Percentiles rank a stretch among this genome's conserved stretches.
Conservation (phyloP, 2,113 vertebrate species). For the Gopherus evgoodei region DNA sequence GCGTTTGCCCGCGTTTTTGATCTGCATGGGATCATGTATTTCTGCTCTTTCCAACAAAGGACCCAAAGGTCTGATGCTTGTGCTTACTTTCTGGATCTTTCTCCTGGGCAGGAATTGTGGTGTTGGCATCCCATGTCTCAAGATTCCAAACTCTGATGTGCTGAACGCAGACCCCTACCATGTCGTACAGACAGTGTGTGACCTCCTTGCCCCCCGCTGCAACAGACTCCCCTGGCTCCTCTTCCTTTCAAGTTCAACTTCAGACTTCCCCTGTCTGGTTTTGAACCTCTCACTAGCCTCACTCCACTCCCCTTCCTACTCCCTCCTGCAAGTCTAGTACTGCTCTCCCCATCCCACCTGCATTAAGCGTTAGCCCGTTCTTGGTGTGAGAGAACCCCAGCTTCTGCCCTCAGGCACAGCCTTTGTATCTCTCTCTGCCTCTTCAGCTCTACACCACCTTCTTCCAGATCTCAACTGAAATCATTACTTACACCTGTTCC, state of each 20-base stretch:
- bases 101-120: not conserved
- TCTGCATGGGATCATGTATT: not conserved
- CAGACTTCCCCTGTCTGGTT: not conserved
- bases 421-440: not conserved
- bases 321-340: too few species aligned
- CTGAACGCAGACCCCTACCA: not conserved
- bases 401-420: not conserved
- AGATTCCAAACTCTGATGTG: not conserved
- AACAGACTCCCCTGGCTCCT: not conserved
- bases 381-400: not conserved
- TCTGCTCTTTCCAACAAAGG: not conserved
- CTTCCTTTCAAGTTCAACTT: not conserved
- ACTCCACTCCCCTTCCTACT: not conserved
- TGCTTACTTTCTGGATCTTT: not conserved
- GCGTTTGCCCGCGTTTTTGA: not conserved
- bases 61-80: not conserved
- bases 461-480: not conserved
- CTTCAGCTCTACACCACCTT: slow-evolving; percentile 5
- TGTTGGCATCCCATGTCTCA: not conserved
- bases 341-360: too few species aligned
- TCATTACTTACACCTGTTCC: not conserved
- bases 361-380: not conserved
- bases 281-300: not conserved
- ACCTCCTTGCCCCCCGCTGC: not conserved
- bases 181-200: not conserved